Conservation (phyloP, 2,888 invertebrate species). For the Hirudinaria manillensis region DNA sequence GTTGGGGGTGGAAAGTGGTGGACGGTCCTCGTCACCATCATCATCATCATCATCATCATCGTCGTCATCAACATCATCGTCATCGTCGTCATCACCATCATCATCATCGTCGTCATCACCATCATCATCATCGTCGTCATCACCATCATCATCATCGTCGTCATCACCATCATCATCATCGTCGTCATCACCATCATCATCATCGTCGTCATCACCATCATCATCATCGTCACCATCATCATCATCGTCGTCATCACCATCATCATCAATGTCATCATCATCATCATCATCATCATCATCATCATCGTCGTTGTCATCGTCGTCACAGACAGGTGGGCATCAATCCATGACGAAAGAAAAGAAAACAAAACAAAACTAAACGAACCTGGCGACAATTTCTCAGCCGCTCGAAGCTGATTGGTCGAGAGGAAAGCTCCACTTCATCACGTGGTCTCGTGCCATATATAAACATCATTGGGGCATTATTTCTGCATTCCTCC, state of each 20-base stretch:
- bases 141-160: neutral
- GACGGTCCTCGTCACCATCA: neutral
- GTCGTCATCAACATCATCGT: conserved; percentile 7
- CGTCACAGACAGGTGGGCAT: neutral
- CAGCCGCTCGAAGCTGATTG: no score
- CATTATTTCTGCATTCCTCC: no score
- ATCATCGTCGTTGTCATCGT: conserved; percentile 15
- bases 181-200: conserved; percentile 9
- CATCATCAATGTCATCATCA: conserved; percentile 18
- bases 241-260: conserved; percentile 8
- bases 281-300: conserved; percentile 21
- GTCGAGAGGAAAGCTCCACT: no score
- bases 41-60: conserved; percentile 9
- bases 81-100: conserved; percentile 8
- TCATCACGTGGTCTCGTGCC: no score
- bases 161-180: conserved; percentile 4
- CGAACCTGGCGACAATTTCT: no score
- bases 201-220: conserved; percentile 13
- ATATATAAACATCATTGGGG: no score
- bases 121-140: conserved; percentile 1
- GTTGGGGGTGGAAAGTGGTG: no score
- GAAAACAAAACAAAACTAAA: no score
- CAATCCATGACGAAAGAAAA: no score
- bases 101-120: neutral
- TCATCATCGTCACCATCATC: conserved; percentile 18